Evolutionary conservation across 2,113 vertebrate species (phyloP), one percentile per base, ranked within the genome.

Genomic region (Chiloscyllium plagiosum): DNA sequence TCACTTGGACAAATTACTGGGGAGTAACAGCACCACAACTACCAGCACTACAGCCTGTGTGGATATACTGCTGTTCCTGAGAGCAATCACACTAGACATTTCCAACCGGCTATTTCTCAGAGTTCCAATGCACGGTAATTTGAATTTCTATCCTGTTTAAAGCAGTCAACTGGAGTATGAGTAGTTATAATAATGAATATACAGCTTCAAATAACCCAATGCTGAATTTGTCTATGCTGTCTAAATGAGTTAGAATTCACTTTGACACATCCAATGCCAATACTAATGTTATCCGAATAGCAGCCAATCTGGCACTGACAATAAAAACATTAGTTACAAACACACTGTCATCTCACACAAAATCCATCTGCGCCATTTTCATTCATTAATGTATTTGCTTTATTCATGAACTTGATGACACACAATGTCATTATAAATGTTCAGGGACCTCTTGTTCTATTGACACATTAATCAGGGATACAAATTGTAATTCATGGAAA

Each of bases 81-180:
- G 99, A 26, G 96, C 98, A 96, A 98, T 98, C 22, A 99, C 99
- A 97, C 97, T 99, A 1, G 98, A 99, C 97, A 98, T 99, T 10
- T 99, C 99, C 76, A 99, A 99, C 97, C 96, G 97, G 26, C 98
- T 99, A 0, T 99, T 99, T 96, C 98, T 99, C 0, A 97, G 97
- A 37, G 98, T 99, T 2, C 98, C 99, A 7, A 56, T 99, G 29
- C 97, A 99, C 0, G 99, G 99, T 99, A 97, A 97, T 97, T 76
- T 12, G 0, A 86, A 42, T 12, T 33, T 85, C 33, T 24, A 8
- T 6, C 19, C 61, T 42, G 61, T 66, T 66, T 66, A 68, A 66
- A 33, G 89, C 33, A 93, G 19, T 22, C 33, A 66, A 0, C 50
- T 89, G 50, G 26, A 12, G 61, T 37, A 17, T 33, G 61, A 65